These are phyloP conservation scores for Palythoa grandis DNA, from an alignment of 92 coral and sea anemone genomes.

Conservation along the genomic window DNA sequence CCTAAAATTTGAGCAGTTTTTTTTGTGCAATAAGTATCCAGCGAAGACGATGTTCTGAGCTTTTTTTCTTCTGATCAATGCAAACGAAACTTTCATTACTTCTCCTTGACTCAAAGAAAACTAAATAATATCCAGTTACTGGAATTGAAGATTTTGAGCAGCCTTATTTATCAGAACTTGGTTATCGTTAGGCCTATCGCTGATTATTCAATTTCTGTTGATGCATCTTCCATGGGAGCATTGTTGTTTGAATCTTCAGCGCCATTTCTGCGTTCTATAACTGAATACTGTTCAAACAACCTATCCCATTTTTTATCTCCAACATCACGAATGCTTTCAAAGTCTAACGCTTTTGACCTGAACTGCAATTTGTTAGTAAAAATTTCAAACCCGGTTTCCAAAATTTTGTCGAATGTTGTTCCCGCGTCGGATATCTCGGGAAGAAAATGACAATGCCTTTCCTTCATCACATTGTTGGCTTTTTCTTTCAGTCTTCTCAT, in stretches of 20 bases:
- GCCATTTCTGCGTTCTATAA: slow-evolving; percentile 1
- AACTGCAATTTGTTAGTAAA: slow-evolving; percentile 23
- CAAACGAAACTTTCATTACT: too few relatives aligned
- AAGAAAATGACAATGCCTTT: not conserved
- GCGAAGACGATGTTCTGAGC: too few relatives aligned
- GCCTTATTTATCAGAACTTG: not conserved
- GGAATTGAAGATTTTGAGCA: not conserved
- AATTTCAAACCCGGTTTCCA: slow-evolving; percentile 25
- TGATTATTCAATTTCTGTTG: not conserved
- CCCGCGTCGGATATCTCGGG: slow-evolving; percentile 20
- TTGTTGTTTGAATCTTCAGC: not conserved
- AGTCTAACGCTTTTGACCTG: slow-evolving; percentile 35
- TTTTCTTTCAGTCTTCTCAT: slow-evolving; percentile 17
- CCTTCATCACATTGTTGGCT: slow-evolving; percentile 26
- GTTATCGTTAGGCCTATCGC: too few relatives aligned
- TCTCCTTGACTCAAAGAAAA: too few relatives aligned
- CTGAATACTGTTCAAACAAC: slow-evolving; percentile 22
- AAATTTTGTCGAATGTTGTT: slow-evolving; percentile 17
- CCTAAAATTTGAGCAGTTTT: too few relatives aligned
- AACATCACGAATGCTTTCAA: slow-evolving; percentile 36
- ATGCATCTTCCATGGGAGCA: not conserved
- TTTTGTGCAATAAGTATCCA: too few relatives aligned
- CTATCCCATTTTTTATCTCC: slow-evolving; percentile 30
- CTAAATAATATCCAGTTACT: too few relatives aligned
- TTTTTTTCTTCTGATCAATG: too few relatives aligned